Conservation (phyloP, 2,113 vertebrate genomes). For the Pyxicephalus adspersus region DNA sequence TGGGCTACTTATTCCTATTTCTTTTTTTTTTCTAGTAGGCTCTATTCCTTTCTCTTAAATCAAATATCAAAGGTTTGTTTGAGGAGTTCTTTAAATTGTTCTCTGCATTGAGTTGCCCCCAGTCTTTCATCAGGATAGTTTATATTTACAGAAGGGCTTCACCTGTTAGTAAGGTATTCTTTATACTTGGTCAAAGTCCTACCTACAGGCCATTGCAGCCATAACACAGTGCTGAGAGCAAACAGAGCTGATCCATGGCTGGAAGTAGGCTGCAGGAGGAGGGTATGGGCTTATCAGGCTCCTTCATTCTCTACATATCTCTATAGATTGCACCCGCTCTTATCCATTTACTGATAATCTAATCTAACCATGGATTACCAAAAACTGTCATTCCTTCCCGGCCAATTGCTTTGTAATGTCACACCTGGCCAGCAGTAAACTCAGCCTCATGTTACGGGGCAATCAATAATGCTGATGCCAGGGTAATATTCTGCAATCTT, state of each 20-base stretch:
- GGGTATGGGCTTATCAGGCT: not conserved
- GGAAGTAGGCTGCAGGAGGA: too few species aligned
- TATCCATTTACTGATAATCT: not conserved
- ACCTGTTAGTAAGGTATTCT: conserved; percentile 31
- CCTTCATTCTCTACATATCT: not conserved
- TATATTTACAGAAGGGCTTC: conserved; percentile 30
- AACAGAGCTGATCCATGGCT: not conserved
- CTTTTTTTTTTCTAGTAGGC: not conserved
- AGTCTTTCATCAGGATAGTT: conserved; percentile 16
- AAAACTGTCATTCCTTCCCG: too few species aligned
- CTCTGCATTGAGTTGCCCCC: not conserved
- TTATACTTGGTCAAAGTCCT: conserved; percentile 46
- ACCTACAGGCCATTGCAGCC: conserved; percentile 10
- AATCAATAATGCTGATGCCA: too few species aligned
- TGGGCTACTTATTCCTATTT: too few species aligned
- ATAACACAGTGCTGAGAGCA: not conserved
- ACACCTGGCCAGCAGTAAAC: too few species aligned
- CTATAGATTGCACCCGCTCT: not conserved
- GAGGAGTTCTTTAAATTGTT: not conserved
- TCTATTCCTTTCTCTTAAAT: not conserved
- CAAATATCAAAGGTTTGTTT: conserved; percentile 22
- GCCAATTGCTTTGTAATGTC: too few species aligned
- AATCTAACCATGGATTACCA: not conserved
- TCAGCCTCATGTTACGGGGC: too few species aligned
- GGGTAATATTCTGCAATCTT: too few species aligned